Evolutionary conservation across 2,888 invertebrate genomes (phyloP), one percentile per base, ranked within the genome.

Genomic region (Kuschelorhynchus macadamiae): DNA sequence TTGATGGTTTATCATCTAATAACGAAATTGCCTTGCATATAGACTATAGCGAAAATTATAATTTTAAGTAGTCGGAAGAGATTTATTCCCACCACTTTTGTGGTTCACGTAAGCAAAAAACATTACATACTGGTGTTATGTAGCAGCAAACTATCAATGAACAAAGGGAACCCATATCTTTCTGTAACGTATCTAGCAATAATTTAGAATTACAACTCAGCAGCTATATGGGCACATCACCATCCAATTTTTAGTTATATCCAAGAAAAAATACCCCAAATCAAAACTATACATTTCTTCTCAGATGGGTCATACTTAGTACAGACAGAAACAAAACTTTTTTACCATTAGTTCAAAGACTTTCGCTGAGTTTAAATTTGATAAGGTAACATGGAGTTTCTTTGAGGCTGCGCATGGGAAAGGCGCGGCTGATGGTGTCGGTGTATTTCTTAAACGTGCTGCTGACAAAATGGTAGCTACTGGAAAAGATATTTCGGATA

Each of bases 1-100:
- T n/a, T n/a, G n/a, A n/a, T n/a, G n/a, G n/a, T n/a, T n/a, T n/a
- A n/a, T n/a, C n/a, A n/a, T n/a, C 47, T 7, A 39, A 55, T n/a
- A 55, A 18, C 14, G 55, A 55, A 42, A 41, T 55, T 55, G 16
- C 41, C 16, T 55, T 55, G 21, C 42, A 55, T 55, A 41, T 55
- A 14, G 55, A 55, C 9, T 55, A 20, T 9, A 41, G 41, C 9
- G 42, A 55, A 55, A 55, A 55, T 16, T 55, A 21, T 17, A 12
- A 20, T 8, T 42, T 20, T 16, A 55, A 55, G 20, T 42, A 55
- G 9, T 14, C 20, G 3, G 41, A 39, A 55, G 55, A 55, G 21
- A 25, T 41, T 42, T 41, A 55, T 14, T 55, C 55, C 20, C 21
- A 21, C n/a, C 55, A 55, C 14, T 55, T 55, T 18, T 39, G 55